Evolutionary conservation across 2,113 vertebrate species (phyloP), one percentile per base, ranked within the genome.

Genomic region (Rhabdornis inornatus): DNA sequence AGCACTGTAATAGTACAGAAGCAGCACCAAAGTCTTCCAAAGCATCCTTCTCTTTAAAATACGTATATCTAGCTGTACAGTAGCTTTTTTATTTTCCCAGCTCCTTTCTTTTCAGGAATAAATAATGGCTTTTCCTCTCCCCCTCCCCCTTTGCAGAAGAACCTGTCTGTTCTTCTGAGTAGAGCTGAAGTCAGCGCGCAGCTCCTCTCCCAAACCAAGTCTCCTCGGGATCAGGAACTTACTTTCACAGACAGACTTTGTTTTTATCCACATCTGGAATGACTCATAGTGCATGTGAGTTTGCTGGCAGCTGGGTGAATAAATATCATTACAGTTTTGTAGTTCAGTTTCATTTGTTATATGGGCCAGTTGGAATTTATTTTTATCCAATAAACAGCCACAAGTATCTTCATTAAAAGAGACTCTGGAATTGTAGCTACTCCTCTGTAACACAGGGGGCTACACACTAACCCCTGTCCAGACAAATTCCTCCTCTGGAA

Each of bases 251-350:
- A 95, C 95, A 96, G 97, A 89, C 96, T 97, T 97, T 97, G 97
- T 98, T 98, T 98, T 98, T 98, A 97, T 97, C 96, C 98, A 98
- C 98, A 98, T 98, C 98, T 98, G 98, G 98, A 98, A 96, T 98
- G 98, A 98, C 97, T 98, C 98, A 98, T 92, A 37, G 98, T 97
- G 97, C 98, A 98, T 98, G 98, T 98, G 98, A 98, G 97, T 96
- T 97, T 97, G 81, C 97, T 98, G 98, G 98, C 98, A 98, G 97
- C 96, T 75, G 87, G 92, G 92, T 9, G 97, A 97, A 98, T 97
- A 98, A 98, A 98, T 98, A 98, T 97, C 97, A 91, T 94, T 96
- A 94, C 95, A 97, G 98, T 98, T 98, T 96, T 97, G 96, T 72
- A 96, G 96, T 75, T 96, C 92, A 97, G 96, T 95, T 98, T 97